Percentiles rank a stretch among this genome's conserved stretches.
Conservation (phyloP, 2,888 invertebrate species). For the Diarsia brunnea region DNA sequence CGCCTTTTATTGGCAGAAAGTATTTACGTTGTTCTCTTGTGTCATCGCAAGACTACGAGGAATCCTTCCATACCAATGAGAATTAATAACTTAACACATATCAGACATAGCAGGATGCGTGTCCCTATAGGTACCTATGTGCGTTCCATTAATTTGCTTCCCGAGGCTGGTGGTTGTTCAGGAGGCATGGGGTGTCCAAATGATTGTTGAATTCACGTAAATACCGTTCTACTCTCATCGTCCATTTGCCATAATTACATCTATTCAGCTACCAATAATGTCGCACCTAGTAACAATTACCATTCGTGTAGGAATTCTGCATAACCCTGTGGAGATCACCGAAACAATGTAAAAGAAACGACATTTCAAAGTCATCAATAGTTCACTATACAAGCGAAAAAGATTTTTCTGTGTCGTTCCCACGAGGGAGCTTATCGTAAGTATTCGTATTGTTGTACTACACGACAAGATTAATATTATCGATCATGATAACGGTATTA, state of each 20-base stretch:
- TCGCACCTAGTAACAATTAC: no score
- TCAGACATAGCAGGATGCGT: not conserved
- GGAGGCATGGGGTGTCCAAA: not conserved
- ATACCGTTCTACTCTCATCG: not conserved
- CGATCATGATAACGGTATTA: constrained; percentile 8
- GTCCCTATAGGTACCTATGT: not conserved
- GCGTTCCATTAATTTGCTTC: not conserved
- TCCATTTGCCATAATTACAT: constrained; percentile 1
- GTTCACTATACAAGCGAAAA: not conserved
- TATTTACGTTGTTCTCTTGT: not conserved
- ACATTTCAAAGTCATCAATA: not conserved
- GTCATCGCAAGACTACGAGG: not conserved
- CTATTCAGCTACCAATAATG: not conserved
- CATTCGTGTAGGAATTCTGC: no score
- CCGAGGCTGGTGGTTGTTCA: not conserved
- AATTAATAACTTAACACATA: not conserved
- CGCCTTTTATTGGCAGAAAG: no score
- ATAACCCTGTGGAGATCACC: no score
- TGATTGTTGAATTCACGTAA: not conserved
- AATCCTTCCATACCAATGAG: not conserved
- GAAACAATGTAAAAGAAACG: not conserved
- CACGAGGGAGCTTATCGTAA: constrained; percentile 12
- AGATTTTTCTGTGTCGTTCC: not conserved
- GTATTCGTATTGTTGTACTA: constrained; percentile 5
- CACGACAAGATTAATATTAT: constrained; percentile 26